Evolutionary conservation across 2,888 invertebrate species (phyloP), one percentile per base, ranked within the genome.

Genomic region (Idaea biselata): DNA sequence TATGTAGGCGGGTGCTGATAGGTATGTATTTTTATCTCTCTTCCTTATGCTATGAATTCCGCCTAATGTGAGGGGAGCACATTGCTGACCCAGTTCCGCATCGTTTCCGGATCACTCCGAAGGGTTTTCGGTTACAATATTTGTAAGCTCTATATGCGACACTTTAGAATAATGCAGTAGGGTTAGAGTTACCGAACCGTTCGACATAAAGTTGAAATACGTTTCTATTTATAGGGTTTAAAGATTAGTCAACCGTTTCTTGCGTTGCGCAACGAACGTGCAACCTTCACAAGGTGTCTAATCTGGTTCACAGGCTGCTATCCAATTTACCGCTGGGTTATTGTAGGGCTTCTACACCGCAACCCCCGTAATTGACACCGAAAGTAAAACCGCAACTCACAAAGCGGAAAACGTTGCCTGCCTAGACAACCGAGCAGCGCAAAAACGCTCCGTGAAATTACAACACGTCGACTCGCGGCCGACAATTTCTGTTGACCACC

Each of bases 51-150:
- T 70, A 81, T 83, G 84, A 77, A 82, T 80, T 78, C 77, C 73
- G 79, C 83, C 80, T 85, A 83, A 82, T 73, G 74, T 78, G 75
- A 79, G 77, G 80, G 80, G 74, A 75, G 79, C 73, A 79, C 76
- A 81, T 77, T 73, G 78, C 81, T 87, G 89, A 89, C 89, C 89
- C 80, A 89, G 78, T 86, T 90, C 71, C 78, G 79, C 74, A 81
- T 76, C 80, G 82, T 80, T 81, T 71, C 77, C 82, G 84, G 85
- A 87, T 83, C 83, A 78, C 80, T 77, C 77, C 74, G 79, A 84
- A 84, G 83, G 88, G 88, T 89, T 88, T 88, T 89, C 80, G 83
- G 84, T 89, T 91, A 86, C 88, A 87, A 90, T 90, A 88, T 88
- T 88, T 81, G 84, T 81, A 75, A 78, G 76, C 73, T 77, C 76